Percentiles rank a stretch among this genome's conserved stretches.
phyloP scores from a whole-genome alignment of 2,113 vertebrate species.

The Tachuris rubrigastra region DNA sequence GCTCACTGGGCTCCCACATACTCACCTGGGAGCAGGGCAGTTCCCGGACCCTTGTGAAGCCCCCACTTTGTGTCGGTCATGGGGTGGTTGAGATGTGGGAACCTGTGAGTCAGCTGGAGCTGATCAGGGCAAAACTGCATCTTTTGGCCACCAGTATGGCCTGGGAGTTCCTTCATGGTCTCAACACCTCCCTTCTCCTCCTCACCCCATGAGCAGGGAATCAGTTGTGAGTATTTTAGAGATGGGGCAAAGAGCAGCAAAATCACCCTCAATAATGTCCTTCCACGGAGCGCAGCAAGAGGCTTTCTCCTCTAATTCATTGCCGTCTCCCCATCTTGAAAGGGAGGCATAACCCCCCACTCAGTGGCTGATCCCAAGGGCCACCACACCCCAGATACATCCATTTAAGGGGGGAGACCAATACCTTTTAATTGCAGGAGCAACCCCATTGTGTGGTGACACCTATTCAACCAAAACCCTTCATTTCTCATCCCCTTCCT shows the following conservation, averaged over 20 bases:
- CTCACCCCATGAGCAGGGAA: background rate
- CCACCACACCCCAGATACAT: background rate
- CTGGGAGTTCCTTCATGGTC: background rate
- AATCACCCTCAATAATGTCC: background rate
- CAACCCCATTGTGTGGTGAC: background rate
- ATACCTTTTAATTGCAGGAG: background rate
- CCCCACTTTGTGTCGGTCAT: accelerated
- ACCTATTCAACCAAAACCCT: background rate
- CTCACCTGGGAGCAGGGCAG: background rate
- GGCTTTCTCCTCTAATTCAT: background rate
- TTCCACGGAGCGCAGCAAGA: background rate
- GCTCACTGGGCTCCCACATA: background rate
- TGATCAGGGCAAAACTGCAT: accelerated
- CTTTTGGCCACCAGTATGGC: background rate
- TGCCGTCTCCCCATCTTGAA: accelerated
- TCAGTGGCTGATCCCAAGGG: background rate
- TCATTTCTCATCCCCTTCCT: background rate
- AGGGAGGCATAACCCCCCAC: background rate
- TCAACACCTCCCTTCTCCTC: background rate
- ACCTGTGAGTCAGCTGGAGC: background rate
- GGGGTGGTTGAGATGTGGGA: background rate
- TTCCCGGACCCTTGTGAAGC: background rate
- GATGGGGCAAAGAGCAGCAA: background rate
- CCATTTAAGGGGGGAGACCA: background rate
- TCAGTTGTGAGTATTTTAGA: background rate